Evolutionary conservation across 2,888 invertebrate species (phyloP).

Genomic region (Smittia aterrima): DNA sequence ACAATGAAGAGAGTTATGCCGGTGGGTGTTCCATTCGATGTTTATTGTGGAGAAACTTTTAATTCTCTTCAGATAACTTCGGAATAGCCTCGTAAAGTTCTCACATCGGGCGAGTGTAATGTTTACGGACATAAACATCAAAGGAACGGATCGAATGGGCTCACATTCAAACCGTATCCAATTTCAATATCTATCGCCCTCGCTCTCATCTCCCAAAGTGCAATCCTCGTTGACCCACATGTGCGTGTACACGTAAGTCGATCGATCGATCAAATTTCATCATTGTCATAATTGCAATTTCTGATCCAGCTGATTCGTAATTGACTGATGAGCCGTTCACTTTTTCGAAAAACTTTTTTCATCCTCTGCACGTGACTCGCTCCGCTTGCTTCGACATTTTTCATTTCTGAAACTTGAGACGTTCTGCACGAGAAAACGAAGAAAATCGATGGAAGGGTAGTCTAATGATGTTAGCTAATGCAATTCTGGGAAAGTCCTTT

Average conservation of each 20-base stretch:
- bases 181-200: slow-evolving; percentile 2
- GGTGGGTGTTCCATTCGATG: slow-evolving; percentile 19
- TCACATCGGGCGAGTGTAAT: not conserved
- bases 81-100: not conserved
- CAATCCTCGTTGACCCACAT: too few relatives aligned
- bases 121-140: slow-evolving; percentile 12
- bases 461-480: slow-evolving; percentile 18
- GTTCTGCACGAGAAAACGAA: not conserved
- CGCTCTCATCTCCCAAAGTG: not conserved
- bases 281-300: slow-evolving; percentile 39
- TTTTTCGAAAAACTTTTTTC: not conserved
- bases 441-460: not conserved
- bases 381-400: not conserved
- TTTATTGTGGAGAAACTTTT: not conserved
- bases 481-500: slow-evolving; percentile 20
- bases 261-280: slow-evolving; percentile 34
- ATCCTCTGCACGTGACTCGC: slow-evolving; percentile 33
- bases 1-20: slow-evolving; percentile 14
- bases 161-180: not conserved
- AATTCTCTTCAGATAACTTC: not conserved
- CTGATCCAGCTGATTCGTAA: slow-evolving; percentile 33
- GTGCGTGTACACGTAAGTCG: not conserved
- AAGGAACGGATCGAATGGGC: not conserved
- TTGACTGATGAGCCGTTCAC: not conserved
- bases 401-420: slow-evolving; percentile 4